Percentiles rank a stretch among this genome's conserved stretches.
Conservation (phyloP, 2,113 vertebrate genomes). For the Silurus meridionalis region DNA sequence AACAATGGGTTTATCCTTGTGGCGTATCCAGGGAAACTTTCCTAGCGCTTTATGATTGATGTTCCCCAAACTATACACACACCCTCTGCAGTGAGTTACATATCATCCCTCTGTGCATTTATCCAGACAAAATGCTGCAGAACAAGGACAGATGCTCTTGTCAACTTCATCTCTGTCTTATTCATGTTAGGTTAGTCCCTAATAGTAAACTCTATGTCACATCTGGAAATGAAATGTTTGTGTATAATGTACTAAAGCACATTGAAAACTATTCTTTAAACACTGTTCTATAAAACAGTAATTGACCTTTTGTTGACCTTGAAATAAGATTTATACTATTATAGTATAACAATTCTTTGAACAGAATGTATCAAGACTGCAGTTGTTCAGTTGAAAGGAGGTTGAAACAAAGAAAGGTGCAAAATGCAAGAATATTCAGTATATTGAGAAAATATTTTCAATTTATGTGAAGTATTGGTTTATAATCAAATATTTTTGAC, state of each 20-base stretch:
- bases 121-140: conserved; percentile 28
- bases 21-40: conserved; percentile 44
- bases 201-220: not conserved
- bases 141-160: conserved; percentile 25
- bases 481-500: not conserved
- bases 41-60: conserved; percentile 40
- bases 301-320: not conserved
- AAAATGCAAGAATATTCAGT: not conserved
- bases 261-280: not conserved
- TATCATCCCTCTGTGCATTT: conserved; percentile 41
- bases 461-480: too few species aligned
- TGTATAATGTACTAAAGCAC: not conserved
- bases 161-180: conserved; percentile 22
- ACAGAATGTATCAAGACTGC: not conserved
- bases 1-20: conserved; percentile 49
- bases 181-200: conserved; percentile 15
- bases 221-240: not conserved
- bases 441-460: not conserved
- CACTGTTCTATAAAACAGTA: not conserved
- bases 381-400: not conserved
- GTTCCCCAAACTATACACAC: conserved; percentile 28
- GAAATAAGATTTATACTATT: not conserved
- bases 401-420: not conserved
- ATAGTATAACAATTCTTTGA: not conserved
- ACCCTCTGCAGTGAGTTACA: conserved; percentile 37